Percentiles rank a stretch among this genome's conserved stretches.
phyloP scores from a whole-genome alignment of 1,140 invertebrate genomes.

The Procambarus virginalis region DNA sequence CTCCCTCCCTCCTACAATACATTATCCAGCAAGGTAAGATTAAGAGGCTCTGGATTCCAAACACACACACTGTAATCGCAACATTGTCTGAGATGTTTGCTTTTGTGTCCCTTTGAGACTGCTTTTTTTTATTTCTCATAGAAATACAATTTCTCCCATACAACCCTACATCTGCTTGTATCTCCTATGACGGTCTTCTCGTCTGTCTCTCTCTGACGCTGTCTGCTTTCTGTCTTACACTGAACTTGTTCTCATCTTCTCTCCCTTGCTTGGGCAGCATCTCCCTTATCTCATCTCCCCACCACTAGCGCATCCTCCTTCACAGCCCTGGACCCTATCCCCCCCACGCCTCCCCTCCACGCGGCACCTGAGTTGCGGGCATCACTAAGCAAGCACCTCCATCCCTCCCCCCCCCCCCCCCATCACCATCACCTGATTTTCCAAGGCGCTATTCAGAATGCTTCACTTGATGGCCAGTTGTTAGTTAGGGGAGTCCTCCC shows the following conservation, averaged over 20 bases:
- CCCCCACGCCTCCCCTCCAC: background rate
- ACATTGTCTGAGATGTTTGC: too few species aligned
- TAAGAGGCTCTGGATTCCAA: background rate
- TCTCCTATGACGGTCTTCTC: too few species aligned
- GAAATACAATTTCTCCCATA: too few species aligned
- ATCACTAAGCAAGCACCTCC: constrained; percentile 10
- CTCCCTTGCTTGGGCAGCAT: too few species aligned
- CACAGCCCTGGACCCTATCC: background rate
- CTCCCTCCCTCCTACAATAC: background rate
- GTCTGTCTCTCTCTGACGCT: too few species aligned
- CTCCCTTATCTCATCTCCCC: background rate
- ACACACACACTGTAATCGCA: too few species aligned
- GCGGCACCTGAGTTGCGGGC: constrained; percentile 15
- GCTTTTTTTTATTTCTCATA: too few species aligned
- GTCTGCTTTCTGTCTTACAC: too few species aligned
- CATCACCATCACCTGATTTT: background rate
- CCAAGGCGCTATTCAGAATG: background rate
- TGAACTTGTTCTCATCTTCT: too few species aligned
- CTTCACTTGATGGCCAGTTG: background rate
- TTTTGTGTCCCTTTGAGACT: too few species aligned
- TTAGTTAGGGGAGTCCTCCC: background rate
- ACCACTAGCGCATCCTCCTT: background rate
- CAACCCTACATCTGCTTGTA: too few species aligned
- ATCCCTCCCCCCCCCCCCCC: background rate
- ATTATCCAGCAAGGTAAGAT: background rate